Base-by-base conservation (phyloP, 2,113 vertebrate species). In the Oncorhynchus gorbuscha region DNA sequence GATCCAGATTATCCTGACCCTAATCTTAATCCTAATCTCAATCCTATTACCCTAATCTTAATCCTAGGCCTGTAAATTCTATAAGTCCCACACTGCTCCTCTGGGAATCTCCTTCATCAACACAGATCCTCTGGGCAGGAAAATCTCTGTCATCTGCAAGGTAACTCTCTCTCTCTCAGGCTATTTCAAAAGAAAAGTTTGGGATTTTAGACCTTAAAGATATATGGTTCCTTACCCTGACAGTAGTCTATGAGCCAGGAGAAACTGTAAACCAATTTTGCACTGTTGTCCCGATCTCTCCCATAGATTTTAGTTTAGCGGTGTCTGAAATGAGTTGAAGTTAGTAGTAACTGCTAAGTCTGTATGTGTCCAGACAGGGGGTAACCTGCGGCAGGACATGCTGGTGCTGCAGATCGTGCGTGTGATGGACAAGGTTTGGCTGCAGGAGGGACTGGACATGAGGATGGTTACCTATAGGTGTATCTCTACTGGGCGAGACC, bases 331-430 rank as follows among this genome's bases (percentile, higher is more conserved):
- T 11, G 0, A 11, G 7, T 39, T 9, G 35, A 45, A 45, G 39
- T 9, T 45, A 45, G 39, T 3, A 3, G 39, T 11, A 45, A 45
- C 8, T 45, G 39, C 39, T 45, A 45, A 45, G 9, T 45, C 0
- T 45, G 39, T 45, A 11, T 45, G 39, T 45, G 72, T 62, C 5
- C 89, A 99, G 97, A 97, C 95, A 0, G 97, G 97, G 2, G 97
- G 98, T 0, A 94, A 97, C 89, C 93, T 99, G 80, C 92, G 95
- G n/a, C 97, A 99, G 92, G 97, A 99, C 94, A 97, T 98, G 97
- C 91, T 99, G 86, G 95, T 97, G 0, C 93, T 99, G 80, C 97
- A 99, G 91, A 96, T 97, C 77, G 96, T 98, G 65, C 95, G 93
- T 30, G 93, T 96, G 85, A 97, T 99, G 97, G 95, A 97, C 91